phyloP scores from a whole-genome alignment of 2,797 vertebrate genomes.

The Natrix natrix region DNA sequence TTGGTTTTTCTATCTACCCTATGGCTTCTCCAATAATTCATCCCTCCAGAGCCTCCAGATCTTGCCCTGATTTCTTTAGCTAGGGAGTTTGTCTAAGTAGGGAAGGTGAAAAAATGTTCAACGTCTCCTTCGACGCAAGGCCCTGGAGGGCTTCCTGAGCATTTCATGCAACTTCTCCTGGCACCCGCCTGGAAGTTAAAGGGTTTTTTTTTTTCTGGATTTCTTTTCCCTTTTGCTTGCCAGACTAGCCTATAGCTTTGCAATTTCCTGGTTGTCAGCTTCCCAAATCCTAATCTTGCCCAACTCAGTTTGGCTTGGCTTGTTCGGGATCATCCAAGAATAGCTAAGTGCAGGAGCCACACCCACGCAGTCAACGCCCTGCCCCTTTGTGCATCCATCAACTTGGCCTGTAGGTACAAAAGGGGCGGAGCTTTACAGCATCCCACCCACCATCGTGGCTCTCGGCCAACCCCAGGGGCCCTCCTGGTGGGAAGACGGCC shows the following conservation, averaged over 20 bases:
- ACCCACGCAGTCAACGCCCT: neutral
- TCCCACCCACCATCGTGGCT: neutral
- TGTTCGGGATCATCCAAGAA: neutral
- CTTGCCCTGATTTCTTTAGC: neutral
- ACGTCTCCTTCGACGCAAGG: neutral
- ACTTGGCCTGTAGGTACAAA: neutral
- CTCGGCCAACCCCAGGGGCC: neutral
- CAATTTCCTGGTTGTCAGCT: neutral
- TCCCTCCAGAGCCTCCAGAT: neutral
- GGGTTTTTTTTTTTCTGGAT: neutral
- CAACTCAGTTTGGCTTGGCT: neutral
- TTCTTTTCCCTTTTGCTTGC: neutral
- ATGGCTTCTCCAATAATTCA: neutral
- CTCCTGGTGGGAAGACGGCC: neutral
- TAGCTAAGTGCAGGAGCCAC: neutral
- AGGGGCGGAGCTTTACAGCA: neutral
- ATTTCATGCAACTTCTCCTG: neutral
- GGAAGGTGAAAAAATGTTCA: neutral
- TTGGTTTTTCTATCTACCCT: too few relatives aligned
- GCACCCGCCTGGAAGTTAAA: neutral
- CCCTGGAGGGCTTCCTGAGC: neutral
- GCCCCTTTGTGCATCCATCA: neutral
- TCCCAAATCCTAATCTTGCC: neutral
- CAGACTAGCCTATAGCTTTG: neutral
- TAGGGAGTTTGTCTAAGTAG: neutral